phyloP scores from a whole-genome alignment of 2,797 vertebrate species.

The Lagorchestes hirsutus region DNA sequence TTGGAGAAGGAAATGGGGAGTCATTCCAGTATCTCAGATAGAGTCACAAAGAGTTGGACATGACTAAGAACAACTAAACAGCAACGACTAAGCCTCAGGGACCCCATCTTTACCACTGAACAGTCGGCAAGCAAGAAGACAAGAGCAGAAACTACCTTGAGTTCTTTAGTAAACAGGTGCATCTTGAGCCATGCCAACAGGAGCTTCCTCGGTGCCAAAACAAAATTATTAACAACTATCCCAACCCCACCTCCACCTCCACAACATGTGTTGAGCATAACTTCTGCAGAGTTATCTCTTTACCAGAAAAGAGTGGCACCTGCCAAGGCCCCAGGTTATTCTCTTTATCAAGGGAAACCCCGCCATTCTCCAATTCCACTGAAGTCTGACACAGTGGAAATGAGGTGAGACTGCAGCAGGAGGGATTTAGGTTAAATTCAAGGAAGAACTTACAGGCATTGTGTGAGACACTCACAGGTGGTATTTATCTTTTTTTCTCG shows the following conservation, averaged over 20 bases:
- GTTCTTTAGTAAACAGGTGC: background rate
- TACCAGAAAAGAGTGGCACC: background rate
- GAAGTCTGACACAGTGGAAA: background rate
- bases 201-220: background rate
- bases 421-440: background rate
- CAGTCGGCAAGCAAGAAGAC: background rate
- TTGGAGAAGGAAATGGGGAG: background rate
- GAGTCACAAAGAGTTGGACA: background rate
- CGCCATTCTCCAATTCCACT: background rate
- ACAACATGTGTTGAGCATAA: background rate
- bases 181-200: fast-evolving
- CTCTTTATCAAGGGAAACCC: background rate
- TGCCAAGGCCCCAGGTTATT: background rate
- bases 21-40: background rate
- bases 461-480: no score
- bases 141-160: background rate
- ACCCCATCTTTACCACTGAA: background rate
- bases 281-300: background rate
- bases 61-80: background rate
- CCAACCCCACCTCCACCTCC: background rate
- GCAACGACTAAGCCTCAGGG: background rate
- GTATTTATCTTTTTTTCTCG: no score
- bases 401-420: background rate
- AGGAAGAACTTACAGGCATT: conserved; percentile 6
- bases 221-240: background rate